Conservation (phyloP, 2,888 invertebrate species). For the Andrena minutula region DNA sequence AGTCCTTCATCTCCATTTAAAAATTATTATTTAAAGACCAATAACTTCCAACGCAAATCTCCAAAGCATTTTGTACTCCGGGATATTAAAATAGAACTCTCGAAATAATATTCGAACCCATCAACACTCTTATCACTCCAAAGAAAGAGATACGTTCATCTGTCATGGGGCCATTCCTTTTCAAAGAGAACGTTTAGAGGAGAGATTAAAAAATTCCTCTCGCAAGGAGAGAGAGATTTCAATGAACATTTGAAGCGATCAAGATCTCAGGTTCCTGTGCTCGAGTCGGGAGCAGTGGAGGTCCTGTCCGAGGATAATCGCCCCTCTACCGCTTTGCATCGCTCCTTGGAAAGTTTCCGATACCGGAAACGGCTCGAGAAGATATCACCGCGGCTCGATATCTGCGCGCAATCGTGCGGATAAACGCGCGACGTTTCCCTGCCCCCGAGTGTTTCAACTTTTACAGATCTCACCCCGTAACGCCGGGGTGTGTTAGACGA, state of each 20-base stretch:
- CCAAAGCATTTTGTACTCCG: no score
- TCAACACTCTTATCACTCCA: no score
- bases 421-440: slow-evolving; percentile 47
- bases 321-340: slow-evolving; percentile 23
- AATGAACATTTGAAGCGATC: not conserved
- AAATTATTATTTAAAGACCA: no score
- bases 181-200: not conserved
- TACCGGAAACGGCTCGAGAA: slow-evolving; percentile 52
- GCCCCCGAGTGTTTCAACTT: slow-evolving; percentile 52
- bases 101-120: no score
- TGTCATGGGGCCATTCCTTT: not conserved
- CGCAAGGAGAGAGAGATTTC: not conserved
- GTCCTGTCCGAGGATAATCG: slow-evolving; percentile 45
- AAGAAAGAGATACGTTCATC: no score
- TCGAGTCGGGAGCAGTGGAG: not conserved
- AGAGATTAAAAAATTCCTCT: not conserved
- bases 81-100: no score
- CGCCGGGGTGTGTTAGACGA: slow-evolving; percentile 34
- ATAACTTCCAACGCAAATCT: no score
- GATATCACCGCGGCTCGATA: slow-evolving; percentile 53
- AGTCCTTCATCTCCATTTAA: no score
- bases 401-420: slow-evolving; percentile 58
- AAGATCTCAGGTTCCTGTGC: not conserved
- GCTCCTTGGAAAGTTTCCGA: slow-evolving; percentile 38
- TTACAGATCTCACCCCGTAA: slow-evolving; percentile 54